Evolutionary conservation across 2,113 vertebrate species (phyloP).

Genomic region (Deroptyus accipitrinus): DNA sequence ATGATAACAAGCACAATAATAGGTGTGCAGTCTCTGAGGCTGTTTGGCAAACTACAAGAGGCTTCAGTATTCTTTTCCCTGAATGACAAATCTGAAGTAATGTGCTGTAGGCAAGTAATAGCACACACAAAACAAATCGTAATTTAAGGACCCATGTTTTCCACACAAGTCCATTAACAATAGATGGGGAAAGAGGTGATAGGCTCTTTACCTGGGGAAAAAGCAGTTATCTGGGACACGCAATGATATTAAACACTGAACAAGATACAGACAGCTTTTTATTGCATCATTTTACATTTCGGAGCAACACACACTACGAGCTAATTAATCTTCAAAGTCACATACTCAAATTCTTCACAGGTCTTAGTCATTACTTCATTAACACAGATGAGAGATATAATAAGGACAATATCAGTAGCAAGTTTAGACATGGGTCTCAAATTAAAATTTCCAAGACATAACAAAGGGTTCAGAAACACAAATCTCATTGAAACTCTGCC

Average conservation of each 20-base stretch:
- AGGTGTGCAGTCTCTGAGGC: background rate
- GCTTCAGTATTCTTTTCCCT: background rate
- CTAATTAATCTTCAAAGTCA: background rate
- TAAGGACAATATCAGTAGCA: background rate
- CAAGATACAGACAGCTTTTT: background rate
- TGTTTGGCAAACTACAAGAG: background rate
- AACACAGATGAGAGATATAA: background rate
- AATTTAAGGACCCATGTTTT: background rate
- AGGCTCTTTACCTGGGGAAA: background rate
- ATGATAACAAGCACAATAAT: background rate
- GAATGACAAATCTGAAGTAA: background rate
- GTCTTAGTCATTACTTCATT: background rate
- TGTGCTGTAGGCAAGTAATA: background rate
- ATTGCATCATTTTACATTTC: background rate
- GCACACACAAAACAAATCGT: background rate
- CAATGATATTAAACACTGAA: background rate
- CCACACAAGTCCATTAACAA: background rate
- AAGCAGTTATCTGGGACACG: background rate
- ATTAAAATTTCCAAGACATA: background rate
- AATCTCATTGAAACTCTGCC: background rate
- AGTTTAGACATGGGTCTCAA: background rate
- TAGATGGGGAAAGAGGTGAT: background rate
- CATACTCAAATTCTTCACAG: background rate
- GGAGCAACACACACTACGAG: background rate
- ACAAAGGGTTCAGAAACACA: background rate